Evolutionary conservation across 1,140 invertebrate genomes (phyloP).

Genomic region (Drosophila bocqueti): DNA sequence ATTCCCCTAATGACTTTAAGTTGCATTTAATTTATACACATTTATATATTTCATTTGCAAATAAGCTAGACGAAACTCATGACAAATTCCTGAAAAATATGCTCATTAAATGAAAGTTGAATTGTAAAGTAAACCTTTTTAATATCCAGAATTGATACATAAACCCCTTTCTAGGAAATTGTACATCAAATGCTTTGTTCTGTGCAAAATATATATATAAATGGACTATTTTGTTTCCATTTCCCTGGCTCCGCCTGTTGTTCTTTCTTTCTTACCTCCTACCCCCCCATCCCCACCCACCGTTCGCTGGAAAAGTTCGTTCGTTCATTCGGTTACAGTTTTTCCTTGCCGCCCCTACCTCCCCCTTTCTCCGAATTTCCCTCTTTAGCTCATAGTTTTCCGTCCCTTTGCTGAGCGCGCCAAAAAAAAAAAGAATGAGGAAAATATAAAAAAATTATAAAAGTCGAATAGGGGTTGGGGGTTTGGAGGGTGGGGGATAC

Average conservation of each 20-base stretch:
- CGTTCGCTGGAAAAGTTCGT: slow-evolving; percentile 20
- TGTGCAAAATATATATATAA: slow-evolving; percentile 70
- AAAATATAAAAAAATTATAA: slow-evolving; percentile 31
- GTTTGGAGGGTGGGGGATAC: neutral
- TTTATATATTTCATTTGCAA: too few relatives aligned
- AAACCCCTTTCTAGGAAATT: too few relatives aligned
- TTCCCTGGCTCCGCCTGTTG: slow-evolving; percentile 14
- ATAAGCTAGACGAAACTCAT: neutral
- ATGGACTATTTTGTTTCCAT: slow-evolving; percentile 65
- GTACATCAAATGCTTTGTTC: slow-evolving; percentile 47
- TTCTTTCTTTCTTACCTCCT: slow-evolving; percentile 36
- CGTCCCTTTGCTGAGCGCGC: slow-evolving; percentile 50
- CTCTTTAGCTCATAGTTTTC: slow-evolving; percentile 59
- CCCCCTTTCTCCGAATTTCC: slow-evolving; percentile 9
- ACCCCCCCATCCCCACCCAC: neutral
- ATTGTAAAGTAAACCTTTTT: neutral
- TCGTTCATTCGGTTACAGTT: slow-evolving; percentile 35
- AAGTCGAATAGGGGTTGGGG: neutral
- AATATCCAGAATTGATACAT: neutral
- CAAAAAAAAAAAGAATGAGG: slow-evolving; percentile 50
- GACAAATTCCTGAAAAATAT: neutral
- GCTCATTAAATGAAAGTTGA: neutral
- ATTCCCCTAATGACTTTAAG: too few relatives aligned
- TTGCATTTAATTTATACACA: too few relatives aligned
- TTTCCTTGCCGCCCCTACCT: slow-evolving; percentile 28